These are phyloP conservation scores for Ceratosolen fusciceps DNA, from an alignment of 1,140 invertebrate genomes.

Conservation along the genomic window DNA sequence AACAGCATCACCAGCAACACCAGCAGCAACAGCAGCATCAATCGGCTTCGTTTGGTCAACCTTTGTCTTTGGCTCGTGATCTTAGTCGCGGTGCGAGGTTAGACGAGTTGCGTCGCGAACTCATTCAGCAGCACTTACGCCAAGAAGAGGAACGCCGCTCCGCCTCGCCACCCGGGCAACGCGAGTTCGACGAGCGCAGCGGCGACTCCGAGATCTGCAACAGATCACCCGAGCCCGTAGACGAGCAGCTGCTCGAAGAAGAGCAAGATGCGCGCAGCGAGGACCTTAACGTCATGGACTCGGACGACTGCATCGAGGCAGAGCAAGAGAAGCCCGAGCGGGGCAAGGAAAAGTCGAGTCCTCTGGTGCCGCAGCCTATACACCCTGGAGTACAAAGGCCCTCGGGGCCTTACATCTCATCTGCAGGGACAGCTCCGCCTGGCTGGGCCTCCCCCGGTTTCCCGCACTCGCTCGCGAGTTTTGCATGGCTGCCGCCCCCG, in stretches of 20 bases:
- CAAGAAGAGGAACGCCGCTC: constrained; percentile 59
- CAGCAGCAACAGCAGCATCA: constrained; percentile 50
- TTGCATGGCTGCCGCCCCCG: constrained; percentile 69
- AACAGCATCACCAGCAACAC: constrained; percentile 65
- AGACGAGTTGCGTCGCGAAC: constrained; percentile 53
- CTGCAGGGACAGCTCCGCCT: constrained; percentile 60
- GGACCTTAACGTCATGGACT: constrained; percentile 70
- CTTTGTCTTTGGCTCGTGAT: constrained; percentile 64
- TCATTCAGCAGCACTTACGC: constrained; percentile 56
- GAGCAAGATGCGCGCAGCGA: constrained; percentile 66
- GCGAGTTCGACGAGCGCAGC: constrained; percentile 63
- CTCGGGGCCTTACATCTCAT: constrained; percentile 60
- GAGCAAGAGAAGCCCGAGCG: constrained; percentile 46
- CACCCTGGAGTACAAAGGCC: constrained; percentile 69
- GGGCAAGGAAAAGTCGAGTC: constrained; percentile 63
- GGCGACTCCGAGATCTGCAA: constrained; percentile 54
- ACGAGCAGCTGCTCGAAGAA: constrained; percentile 61
- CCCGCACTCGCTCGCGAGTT: constrained; percentile 67
- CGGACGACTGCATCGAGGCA: constrained; percentile 62
- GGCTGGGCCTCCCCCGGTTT: constrained; percentile 67
- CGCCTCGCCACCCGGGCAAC: constrained; percentile 56
- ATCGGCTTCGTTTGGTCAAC: constrained; percentile 43
- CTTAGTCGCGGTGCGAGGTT: constrained; percentile 56
- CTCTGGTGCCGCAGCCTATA: constrained; percentile 69
- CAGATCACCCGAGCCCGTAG: constrained; percentile 63